Percentiles rank a stretch among this genome's conserved stretches.
These are phyloP conservation scores for Fragum sueziense DNA, from an alignment of 2,888 invertebrate genomes.

Conservation along the genomic window DNA sequence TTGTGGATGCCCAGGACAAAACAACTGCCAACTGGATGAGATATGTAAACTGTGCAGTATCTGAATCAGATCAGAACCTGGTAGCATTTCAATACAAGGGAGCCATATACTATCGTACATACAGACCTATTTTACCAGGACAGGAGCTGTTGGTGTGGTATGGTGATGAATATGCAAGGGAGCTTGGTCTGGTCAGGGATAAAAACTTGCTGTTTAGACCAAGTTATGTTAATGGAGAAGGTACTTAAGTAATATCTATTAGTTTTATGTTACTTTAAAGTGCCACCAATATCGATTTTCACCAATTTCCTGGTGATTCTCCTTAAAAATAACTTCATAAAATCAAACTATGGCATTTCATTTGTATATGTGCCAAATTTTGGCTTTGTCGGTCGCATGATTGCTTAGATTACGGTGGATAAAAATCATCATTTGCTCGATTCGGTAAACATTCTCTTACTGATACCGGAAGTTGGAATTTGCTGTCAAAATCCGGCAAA, in stretches of 20 bases:
- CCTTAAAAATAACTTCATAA: no score
- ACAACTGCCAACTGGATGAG: constrained; percentile 85
- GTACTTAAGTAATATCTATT: background rate
- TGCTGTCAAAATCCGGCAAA: no score
- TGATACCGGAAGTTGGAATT: no score
- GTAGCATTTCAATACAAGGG: constrained; percentile 85
- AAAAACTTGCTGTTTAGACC: constrained; percentile 54
- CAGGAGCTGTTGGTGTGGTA: constrained; percentile 83
- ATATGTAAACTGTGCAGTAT: constrained; percentile 85
- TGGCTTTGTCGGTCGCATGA: no score
- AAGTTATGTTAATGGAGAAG: constrained; percentile 39
- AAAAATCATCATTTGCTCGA: no score
- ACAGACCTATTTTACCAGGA: constrained; percentile 70
- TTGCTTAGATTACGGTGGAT: no score
- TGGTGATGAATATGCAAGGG: constrained; percentile 81
- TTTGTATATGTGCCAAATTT: no score
- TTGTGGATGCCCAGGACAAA: constrained; percentile 83
- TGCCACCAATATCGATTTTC: no score
- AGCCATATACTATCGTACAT: constrained; percentile 84
- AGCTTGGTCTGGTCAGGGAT: constrained; percentile 74
- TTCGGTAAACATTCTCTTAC: no score
- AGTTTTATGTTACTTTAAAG: no score
- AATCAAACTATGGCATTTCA: no score
- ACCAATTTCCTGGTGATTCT: no score
- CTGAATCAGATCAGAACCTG: constrained; percentile 85